Conservation (phyloP, 1,140 invertebrate species). For the Metaphire vulgaris region DNA sequence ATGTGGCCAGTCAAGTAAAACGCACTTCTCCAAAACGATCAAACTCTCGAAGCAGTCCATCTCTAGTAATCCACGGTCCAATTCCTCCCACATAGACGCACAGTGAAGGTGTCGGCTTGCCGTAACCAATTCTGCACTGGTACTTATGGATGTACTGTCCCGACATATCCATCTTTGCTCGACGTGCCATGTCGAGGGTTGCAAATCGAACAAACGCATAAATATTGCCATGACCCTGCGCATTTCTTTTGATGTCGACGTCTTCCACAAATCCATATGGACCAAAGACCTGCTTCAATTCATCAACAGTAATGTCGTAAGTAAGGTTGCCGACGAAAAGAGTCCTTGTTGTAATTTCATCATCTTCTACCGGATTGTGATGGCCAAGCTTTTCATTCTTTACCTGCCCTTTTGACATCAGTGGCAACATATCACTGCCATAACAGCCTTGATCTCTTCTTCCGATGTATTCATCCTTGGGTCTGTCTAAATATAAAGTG, state of each 20-base stretch:
- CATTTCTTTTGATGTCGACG: conserved; percentile 90
- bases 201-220: conserved; percentile 95
- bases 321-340: conserved; percentile 96
- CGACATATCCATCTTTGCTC: conserved; percentile 89
- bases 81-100: conserved; percentile 95
- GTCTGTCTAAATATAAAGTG: not conserved
- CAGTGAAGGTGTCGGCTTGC: conserved; percentile 92
- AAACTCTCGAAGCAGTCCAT: conserved; percentile 82
- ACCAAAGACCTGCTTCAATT: conserved; percentile 84
- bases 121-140: conserved; percentile 98
- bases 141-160: conserved; percentile 98
- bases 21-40: conserved; percentile 97
- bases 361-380: conserved; percentile 90
- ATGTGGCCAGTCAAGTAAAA: conserved; percentile 63
- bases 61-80: conserved; percentile 81
- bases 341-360: conserved; percentile 91
- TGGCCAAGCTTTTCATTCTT: conserved; percentile 68
- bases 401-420: not conserved
- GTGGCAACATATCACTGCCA: not conserved
- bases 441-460: not conserved
- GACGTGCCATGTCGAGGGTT: conserved; percentile 77
- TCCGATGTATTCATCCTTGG: not conserved
- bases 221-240: conserved; percentile 71
- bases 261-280: conserved; percentile 94
- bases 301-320: conserved; percentile 93